Conservation (phyloP, 2,797 vertebrate species). For the Pipistrellus nathusii region DNA sequence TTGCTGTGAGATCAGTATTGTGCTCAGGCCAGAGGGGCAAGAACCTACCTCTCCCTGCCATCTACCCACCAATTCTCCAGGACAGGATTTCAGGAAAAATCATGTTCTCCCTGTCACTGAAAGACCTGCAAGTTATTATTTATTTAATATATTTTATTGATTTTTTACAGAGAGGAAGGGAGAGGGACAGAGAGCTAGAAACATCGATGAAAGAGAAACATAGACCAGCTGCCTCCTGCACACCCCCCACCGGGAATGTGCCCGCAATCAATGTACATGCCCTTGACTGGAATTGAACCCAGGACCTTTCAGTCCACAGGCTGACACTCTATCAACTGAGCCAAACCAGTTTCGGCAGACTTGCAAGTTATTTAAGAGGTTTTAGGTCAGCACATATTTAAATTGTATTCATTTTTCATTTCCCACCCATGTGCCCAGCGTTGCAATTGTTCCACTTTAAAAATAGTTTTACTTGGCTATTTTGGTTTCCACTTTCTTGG, state of each 20-base stretch:
- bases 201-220: no score
- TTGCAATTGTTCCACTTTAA: slow-evolving; percentile 61
- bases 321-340: no score
- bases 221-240: no score
- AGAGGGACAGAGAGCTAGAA: no score
- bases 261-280: no score
- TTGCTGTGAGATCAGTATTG: background rate
- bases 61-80: background rate
- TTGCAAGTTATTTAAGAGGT: background rate
- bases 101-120: background rate
- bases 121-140: background rate
- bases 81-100: background rate
- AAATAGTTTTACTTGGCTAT: slow-evolving; percentile 78
- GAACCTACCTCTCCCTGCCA: background rate
- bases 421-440: slow-evolving; percentile 8
- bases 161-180: no score
- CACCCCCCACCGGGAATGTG: no score
- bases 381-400: slow-evolving; percentile 20
- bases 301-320: no score
- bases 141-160: no score
- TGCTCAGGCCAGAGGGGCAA: background rate
- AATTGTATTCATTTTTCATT: slow-evolving; percentile 48
- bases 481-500: slow-evolving; percentile 64
- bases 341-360: background rate
- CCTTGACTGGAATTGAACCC: no score